Percentiles rank a stretch among this genome's conserved stretches.
Evolutionary conservation across 2,888 invertebrate species (phyloP).

Genomic region (Drosophila peninsularis): DNA sequence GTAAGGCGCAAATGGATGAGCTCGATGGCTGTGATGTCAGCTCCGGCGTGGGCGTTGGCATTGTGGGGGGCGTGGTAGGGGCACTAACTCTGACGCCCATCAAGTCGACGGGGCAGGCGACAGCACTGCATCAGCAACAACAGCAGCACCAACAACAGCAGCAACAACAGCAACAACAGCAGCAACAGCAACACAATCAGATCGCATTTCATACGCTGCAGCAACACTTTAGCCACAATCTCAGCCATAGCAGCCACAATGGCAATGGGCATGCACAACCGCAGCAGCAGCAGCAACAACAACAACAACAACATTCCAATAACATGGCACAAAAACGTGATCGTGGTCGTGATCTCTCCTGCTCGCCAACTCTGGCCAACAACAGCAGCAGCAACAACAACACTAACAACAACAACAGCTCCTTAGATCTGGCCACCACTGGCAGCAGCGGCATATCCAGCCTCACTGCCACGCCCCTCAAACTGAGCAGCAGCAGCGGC

Average conservation of each 20-base stretch:
- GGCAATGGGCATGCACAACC: conserved; percentile 63
- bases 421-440: conserved; percentile 44
- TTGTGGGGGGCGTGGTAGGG: conserved; percentile 67
- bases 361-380: conserved; percentile 52
- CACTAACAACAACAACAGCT: conserved; percentile 24
- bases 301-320: conserved; percentile 78
- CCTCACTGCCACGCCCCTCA: conserved; percentile 36
- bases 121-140: conserved; percentile 14
- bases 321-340: conserved; percentile 79
- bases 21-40: conserved; percentile 38
- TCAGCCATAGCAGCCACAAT: conserved; percentile 47
- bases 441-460: conserved; percentile 54
- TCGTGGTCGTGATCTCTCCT: conserved; percentile 78
- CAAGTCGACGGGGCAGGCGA: conserved; percentile 45
- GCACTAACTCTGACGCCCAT: conserved; percentile 72
- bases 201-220: conserved; percentile 74
- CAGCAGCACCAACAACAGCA: conserved; percentile 38
- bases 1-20: conserved; percentile 67
- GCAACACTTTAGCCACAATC: conserved; percentile 72
- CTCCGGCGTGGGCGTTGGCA: conserved; percentile 41
- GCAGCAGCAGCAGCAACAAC: conserved; percentile 36
- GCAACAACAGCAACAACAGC: conserved; percentile 49
- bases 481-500: conserved; percentile 21
- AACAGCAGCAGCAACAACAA: conserved; percentile 33
- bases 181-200: conserved; percentile 61